Conservation (phyloP, 2,113 vertebrate genomes). For the Dicaeum eximium region DNA sequence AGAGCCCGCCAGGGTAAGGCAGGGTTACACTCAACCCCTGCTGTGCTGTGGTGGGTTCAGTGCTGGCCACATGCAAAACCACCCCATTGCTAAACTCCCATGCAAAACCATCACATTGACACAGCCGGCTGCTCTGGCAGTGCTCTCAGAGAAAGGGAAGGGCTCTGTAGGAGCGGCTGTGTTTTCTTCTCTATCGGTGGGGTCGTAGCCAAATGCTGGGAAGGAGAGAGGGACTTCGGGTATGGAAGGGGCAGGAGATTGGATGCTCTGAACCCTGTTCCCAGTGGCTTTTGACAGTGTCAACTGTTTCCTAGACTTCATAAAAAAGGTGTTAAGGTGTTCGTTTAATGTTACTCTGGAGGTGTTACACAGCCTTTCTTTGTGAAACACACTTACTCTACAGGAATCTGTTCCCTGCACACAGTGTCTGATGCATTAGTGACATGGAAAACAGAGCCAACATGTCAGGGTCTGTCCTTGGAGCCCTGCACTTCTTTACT, state of each 20-base stretch:
- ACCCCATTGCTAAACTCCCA: not conserved
- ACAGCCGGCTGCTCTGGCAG: not conserved
- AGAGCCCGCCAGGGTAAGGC: not conserved
- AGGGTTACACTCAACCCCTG: not conserved
- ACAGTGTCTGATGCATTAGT: not conserved
- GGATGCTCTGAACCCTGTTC: not conserved
- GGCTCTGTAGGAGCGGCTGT: accelerated
- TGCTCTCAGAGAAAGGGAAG: not conserved
- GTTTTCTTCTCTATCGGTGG: accelerated
- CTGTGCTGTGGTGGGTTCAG: not conserved
- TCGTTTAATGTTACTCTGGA: not conserved
- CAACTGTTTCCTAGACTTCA: not conserved
- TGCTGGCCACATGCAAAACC: no score
- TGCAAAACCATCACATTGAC: not conserved
- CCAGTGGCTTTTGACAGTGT: not conserved
- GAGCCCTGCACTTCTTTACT: not conserved
- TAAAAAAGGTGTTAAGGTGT: not conserved
- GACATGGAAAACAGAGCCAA: not conserved
- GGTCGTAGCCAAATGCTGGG: accelerated
- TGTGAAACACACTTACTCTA: not conserved
- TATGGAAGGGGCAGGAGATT: not conserved
- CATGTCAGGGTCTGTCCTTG: not conserved
- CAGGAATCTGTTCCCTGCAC: not conserved
- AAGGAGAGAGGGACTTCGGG: not conserved
- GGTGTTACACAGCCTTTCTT: not conserved